Conservation (phyloP, 2,113 vertebrate genomes). For the Brachypteracias leptosomus region DNA sequence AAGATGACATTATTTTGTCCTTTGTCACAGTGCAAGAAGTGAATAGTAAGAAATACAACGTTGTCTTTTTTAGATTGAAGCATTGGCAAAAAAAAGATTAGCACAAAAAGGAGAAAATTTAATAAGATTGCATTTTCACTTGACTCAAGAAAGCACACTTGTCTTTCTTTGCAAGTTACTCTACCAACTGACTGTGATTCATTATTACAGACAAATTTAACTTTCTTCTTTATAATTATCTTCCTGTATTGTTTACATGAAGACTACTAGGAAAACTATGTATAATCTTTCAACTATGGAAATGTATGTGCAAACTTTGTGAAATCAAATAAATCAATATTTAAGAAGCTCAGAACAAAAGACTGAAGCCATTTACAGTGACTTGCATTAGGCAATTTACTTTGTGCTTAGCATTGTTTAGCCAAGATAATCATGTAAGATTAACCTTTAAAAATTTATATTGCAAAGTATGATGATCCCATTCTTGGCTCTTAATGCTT, state of each 20-base stretch:
- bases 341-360: conserved; percentile 14
- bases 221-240: background rate
- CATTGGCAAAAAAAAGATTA: background rate
- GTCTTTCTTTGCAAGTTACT: background rate
- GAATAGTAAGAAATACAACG: background rate
- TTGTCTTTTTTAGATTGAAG: background rate
- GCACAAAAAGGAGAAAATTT: background rate
- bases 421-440: conserved; percentile 35
- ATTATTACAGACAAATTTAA: background rate
- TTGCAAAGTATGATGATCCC: conserved; percentile 10
- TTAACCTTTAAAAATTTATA: conserved; percentile 65
- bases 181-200: background rate
- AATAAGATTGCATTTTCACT: background rate
- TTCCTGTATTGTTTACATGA: background rate
- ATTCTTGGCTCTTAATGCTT: conserved; percentile 29
- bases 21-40: background rate
- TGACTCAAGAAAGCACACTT: background rate
- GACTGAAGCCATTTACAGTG: background rate
- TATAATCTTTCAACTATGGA: background rate
- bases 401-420: conserved; percentile 33
- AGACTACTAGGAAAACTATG: background rate
- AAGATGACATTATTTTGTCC: background rate
- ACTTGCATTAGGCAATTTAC: conserved; percentile 27
- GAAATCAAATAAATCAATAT: conserved; percentile 20
- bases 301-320: background rate